These are phyloP conservation scores for Ammodramus savannarum DNA, from an alignment of 2,113 vertebrate species.

Conservation along the genomic window DNA sequence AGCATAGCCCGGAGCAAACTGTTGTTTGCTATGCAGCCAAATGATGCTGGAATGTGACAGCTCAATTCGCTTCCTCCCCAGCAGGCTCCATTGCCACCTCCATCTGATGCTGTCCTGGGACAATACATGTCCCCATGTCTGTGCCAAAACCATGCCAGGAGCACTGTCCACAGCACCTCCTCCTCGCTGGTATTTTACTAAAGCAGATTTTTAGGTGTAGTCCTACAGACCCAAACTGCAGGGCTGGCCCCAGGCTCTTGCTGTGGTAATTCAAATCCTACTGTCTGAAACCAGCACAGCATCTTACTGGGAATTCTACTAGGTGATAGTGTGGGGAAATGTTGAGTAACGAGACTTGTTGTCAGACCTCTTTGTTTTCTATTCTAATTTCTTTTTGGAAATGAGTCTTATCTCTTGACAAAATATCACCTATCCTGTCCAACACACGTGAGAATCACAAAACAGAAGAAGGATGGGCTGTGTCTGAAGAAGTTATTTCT, in stretches of 20 bases:
- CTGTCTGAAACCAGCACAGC: not conserved
- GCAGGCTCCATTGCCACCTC: not conserved
- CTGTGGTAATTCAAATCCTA: not conserved
- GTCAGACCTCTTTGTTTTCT: not conserved
- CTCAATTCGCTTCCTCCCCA: not conserved
- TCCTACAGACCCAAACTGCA: not conserved
- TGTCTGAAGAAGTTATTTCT: not conserved
- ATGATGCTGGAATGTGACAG: not conserved
- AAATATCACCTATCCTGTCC: not conserved
- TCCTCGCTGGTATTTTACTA: not conserved
- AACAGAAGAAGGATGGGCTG: not conserved
- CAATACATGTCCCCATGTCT: fast-evolving
- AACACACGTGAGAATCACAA: not conserved
- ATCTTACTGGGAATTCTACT: not conserved
- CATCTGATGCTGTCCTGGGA: not conserved
- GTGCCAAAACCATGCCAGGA: not conserved
- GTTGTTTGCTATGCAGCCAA: not conserved
- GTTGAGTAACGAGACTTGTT: not conserved
- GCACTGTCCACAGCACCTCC: not conserved
- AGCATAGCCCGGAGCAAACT: not conserved
- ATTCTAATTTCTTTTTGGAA: not conserved
- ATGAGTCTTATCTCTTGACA: not conserved
- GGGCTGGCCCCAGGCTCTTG: not conserved
- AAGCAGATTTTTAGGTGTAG: not conserved
- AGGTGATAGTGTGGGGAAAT: not conserved